A percentile compares a stretch with the other conserved stretches of the same genome.
phyloP scores from a whole-genome alignment of 2,888 invertebrate genomes.

The Epinotia demarniana region DNA sequence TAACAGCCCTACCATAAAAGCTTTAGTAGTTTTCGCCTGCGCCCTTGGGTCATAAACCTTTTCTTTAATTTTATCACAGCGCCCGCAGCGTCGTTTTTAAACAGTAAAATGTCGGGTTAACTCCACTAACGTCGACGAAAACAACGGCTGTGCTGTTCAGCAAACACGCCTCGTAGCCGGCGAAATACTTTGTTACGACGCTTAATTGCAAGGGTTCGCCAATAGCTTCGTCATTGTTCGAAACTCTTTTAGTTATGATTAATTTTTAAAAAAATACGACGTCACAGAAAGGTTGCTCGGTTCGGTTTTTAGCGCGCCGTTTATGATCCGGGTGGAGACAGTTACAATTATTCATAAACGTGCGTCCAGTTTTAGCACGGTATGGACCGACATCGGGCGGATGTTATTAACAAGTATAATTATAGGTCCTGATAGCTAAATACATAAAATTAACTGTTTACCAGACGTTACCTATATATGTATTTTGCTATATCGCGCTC shows the following conservation, averaged over 20 bases:
- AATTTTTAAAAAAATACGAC: constrained; percentile 63
- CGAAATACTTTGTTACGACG: constrained; percentile 66
- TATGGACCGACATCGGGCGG: neutral
- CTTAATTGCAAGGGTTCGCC: constrained; percentile 79
- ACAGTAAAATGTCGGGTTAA: constrained; percentile 70
- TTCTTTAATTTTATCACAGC: constrained; percentile 62
- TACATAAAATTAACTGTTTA: too few relatives aligned
- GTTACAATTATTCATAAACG: constrained; percentile 24
- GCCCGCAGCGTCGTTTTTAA: constrained; percentile 27
- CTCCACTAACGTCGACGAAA: constrained; percentile 57
- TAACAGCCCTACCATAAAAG: constrained; percentile 72
- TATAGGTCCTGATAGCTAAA: too few relatives aligned
- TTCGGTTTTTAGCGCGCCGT: constrained; percentile 43
- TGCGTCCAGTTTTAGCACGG: neutral
- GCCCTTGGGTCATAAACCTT: constrained; percentile 74
- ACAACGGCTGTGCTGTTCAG: constrained; percentile 67
- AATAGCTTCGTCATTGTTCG: constrained; percentile 69
- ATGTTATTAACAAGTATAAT: neutral
- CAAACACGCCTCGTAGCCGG: constrained; percentile 62
- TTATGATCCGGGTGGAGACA: constrained; percentile 13
- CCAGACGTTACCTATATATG: too few relatives aligned
- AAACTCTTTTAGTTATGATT: constrained; percentile 65
- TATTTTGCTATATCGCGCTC: too few relatives aligned
- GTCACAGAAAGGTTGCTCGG: constrained; percentile 58
- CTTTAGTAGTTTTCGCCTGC: constrained; percentile 62